Evolutionary conservation across 2,797 vertebrate genomes (phyloP), one percentile per base, ranked within the genome.

Genomic region (Acipenser oxyrinchus): DNA sequence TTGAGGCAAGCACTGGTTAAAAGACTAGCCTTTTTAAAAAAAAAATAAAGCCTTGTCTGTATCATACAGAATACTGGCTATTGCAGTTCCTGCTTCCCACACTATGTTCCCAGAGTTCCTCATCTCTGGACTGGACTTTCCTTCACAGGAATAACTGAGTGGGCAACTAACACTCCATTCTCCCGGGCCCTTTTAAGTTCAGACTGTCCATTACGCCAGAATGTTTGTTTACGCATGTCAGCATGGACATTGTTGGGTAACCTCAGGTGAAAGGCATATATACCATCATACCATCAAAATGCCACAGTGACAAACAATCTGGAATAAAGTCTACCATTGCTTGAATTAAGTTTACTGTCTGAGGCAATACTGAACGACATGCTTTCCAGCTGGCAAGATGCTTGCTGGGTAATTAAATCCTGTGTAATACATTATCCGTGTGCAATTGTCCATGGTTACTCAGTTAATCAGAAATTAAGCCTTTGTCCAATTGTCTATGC

Each of bases 381-480:
- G 15, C 48, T 50, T 69, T 62, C 60, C 58, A 66, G 48, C 53
- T 49, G 59, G 49, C 10, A 69, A 61, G 48, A 67, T 60, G 49
- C 68, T 50, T 8, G 68, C 53, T n/a, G 13, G 58, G 55, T 72
- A 73, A 75, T 74, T 66, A 68, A 65, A 51, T 49, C 64, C 49
- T 61, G 62, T 67, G 63, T 68, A 68, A 57, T 62, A 62, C 59
- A 72, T 71, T 76, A 70, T 76, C 10, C 11, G 15, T 8, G 67
- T 64, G 71, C 62, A 76, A 53, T 72, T 72, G 64, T 5, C 71
- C 74, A 66, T 69, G 57, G 71, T 62, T 68, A 59, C 65, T 18
- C 60, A 75, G 74, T 77, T 73, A 77, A 74, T 66, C 58, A 51
- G 62, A 66, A 57, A 52, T 66, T 9, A 23, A 57, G 64, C 8